Base-by-base conservation (phyloP, 2,888 invertebrate genomes). In the Oscheius sp. region DNA sequence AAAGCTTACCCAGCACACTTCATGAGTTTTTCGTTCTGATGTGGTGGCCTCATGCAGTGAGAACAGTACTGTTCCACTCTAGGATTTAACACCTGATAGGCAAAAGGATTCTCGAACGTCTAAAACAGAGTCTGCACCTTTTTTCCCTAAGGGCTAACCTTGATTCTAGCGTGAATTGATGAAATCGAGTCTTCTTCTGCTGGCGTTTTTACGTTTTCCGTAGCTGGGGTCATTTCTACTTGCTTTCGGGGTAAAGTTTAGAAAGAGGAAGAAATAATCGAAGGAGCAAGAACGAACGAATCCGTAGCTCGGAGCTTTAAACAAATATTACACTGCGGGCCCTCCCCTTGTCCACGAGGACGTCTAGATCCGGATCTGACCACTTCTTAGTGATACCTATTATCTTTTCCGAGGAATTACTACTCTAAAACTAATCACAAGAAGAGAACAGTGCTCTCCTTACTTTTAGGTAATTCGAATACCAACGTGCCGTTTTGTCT, bases 21-120 rank as follows among this genome's bases (percentile, higher is more conserved):
- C 35, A 80, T 71, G n/a, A 88, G 80, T 37, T 86, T 85, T 57
- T 78, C 78, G 7, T 76, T 81, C 10, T 70, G 62, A 58, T 74
- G 63, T 1, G 88, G 84, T 10, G 77, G 73, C 13, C 86, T 68
- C 48, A 89, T 74, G 68, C 88, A 88, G 33, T 86, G 76, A 1
- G 88, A 88, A 77, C 88, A 88, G 63, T 79, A 88, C 29, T 74
- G 73, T 9, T 79, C 79, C 29, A 82, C 81, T 60, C 79, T 76
- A 9, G 78, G 71, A 63, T 88, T 88, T 60, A 73, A 60, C 7
- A 88, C 80, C 53, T 86, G 80, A n/a, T 85, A 82, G 47, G 85
- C 87, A 72, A 87, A 87, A 1, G 87, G 87, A 11, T 77, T 63
- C 32, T 87, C 87, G 75, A 87, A 87, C 1, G 85, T 74, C 80